Percentiles rank a stretch among this genome's conserved stretches.
Evolutionary conservation across 1,140 invertebrate species (phyloP).

Genomic region (Scaptomyza pallida): DNA sequence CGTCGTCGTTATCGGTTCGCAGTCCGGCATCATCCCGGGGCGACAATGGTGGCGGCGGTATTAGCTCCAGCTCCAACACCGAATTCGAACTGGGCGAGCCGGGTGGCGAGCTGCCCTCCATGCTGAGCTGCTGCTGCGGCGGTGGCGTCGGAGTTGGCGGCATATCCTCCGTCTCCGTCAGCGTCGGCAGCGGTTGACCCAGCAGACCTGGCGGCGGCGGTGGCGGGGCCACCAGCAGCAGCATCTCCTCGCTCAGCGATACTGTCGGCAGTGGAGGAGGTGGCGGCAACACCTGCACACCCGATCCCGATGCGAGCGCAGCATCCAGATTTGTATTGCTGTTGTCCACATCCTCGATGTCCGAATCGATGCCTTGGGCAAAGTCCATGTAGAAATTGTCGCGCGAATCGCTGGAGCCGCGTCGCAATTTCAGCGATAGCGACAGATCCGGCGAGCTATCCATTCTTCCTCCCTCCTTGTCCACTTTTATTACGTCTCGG

Average conservation of each 20-base stretch:
- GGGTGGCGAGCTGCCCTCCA: slow-evolving; percentile 41
- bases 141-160: slow-evolving; percentile 79
- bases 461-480: slow-evolving; percentile 47
- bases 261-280: slow-evolving; percentile 50
- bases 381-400: slow-evolving; percentile 96
- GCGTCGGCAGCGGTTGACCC: slow-evolving; percentile 67
- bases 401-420: slow-evolving; percentile 92
- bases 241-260: slow-evolving; percentile 58
- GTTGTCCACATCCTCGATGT: slow-evolving; percentile 92
- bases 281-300: slow-evolving; percentile 5
- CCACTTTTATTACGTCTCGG: background rate
- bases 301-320: slow-evolving; percentile 21
- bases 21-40: slow-evolving; percentile 63
- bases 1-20: slow-evolving; percentile 68
- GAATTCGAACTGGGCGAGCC: slow-evolving; percentile 65
- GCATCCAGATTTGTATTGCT: slow-evolving; percentile 80
- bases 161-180: slow-evolving; percentile 77
- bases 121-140: slow-evolving; percentile 55
- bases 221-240: slow-evolving; percentile 60
- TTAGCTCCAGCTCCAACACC: slow-evolving; percentile 71
- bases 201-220: slow-evolving; percentile 55
- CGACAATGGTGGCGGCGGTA: slow-evolving; percentile 72
- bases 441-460: slow-evolving; percentile 93
- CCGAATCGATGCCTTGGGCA: slow-evolving; percentile 93
- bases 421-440: slow-evolving; percentile 90